These are phyloP conservation scores for Timandra comae DNA, from an alignment of 2,888 invertebrate species.

Conservation along the genomic window DNA sequence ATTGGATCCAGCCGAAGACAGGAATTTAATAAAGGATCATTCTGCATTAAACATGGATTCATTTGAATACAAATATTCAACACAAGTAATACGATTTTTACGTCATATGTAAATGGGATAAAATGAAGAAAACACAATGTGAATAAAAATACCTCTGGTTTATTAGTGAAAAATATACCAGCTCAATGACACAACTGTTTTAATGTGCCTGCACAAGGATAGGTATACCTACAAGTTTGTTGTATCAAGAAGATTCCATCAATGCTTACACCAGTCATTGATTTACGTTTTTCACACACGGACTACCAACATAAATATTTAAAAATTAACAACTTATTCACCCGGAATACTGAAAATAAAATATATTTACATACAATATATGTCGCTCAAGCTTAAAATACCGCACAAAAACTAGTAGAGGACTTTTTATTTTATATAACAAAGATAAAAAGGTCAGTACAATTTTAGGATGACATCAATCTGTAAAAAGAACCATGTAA, in stretches of 20 bases:
- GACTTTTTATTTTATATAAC: slow-evolving; percentile 35
- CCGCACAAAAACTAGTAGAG: no score
- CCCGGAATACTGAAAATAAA: slow-evolving; percentile 11
- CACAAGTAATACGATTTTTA: no score
- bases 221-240: slow-evolving; percentile 38
- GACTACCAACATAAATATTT: slow-evolving; percentile 38
- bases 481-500: slow-evolving; percentile 51
- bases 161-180: slow-evolving; percentile 23
- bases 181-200: slow-evolving; percentile 19
- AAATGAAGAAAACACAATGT: no score
- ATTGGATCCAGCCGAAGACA: slow-evolving; percentile 5
- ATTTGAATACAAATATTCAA: no score
- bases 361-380: no score
- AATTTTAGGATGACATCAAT: slow-evolving; percentile 57
- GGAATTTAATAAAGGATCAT: slow-evolving; percentile 7
- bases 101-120: no score
- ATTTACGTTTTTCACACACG: slow-evolving; percentile 70
- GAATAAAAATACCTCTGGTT: slow-evolving; percentile 40
- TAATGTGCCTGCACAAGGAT: slow-evolving; percentile 31
- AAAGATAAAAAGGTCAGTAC: slow-evolving; percentile 68
- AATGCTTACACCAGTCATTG: slow-evolving; percentile 63
- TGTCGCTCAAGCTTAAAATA: slow-evolving; percentile 17
- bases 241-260: slow-evolving; percentile 34
- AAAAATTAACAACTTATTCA: slow-evolving; percentile 43
- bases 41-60: slow-evolving; percentile 11